phyloP scores from a whole-genome alignment of 2,888 invertebrate genomes.

The Drosophila heteroneura region DNA sequence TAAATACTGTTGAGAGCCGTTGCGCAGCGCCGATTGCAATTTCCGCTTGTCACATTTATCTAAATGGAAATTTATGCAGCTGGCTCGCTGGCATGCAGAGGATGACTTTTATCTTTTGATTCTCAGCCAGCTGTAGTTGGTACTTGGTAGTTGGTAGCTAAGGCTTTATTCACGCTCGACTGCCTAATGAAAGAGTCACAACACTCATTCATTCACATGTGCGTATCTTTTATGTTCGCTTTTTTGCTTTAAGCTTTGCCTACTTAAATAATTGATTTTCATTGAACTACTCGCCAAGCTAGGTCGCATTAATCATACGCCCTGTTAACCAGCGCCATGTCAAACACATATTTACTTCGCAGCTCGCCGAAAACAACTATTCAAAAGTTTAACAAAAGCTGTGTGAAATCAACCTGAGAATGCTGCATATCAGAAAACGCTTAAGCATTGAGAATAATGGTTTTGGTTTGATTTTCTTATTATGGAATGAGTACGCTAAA shows the following conservation, averaged over 20 bases:
- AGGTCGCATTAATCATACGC: conserved; percentile 68
- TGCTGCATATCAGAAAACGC: neutral
- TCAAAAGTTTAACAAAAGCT: conserved; percentile 19
- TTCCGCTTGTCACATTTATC: conserved; percentile 77
- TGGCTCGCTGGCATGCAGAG: conserved; percentile 1
- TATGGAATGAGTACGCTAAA: neutral
- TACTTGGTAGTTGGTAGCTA: conserved; percentile 35
- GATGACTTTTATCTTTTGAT: conserved; percentile 22
- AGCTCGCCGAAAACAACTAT: conserved; percentile 11
- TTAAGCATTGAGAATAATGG: neutral
- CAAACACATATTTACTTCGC: neutral
- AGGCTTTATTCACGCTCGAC: conserved; percentile 69
- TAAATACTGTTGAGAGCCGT: conserved; percentile 54
- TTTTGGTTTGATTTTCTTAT: neutral
- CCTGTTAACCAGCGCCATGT: conserved; percentile 31
- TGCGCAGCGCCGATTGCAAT: conserved; percentile 68
- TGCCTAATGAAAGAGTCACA: conserved; percentile 69
- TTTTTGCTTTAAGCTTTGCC: neutral
- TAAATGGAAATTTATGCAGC: conserved; percentile 75
- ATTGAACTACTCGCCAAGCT: conserved; percentile 30
- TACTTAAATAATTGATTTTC: conserved; percentile 70
- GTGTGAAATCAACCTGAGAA: neutral
- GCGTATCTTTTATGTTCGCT: conserved; percentile 26
- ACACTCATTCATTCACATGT: conserved; percentile 63
- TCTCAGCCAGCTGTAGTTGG: conserved; percentile 5